Evolutionary conservation across 1,140 invertebrate genomes (phyloP), one percentile per base, ranked within the genome.

Genomic region (Drosophila saltans): DNA sequence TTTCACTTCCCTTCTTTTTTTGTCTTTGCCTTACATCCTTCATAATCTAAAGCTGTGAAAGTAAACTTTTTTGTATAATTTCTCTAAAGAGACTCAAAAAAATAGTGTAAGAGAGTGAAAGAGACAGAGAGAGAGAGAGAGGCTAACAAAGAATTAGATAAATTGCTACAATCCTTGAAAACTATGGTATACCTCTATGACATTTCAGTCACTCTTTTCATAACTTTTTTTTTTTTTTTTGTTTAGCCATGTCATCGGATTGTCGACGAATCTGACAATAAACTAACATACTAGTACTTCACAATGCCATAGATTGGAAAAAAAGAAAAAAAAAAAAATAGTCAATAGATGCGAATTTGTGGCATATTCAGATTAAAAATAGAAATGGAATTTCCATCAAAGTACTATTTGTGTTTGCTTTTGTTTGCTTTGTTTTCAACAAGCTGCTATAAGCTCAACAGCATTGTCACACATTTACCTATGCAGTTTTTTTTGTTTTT

Each of bases 31-130:
- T 64, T 36, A 59, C 73, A 66, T 41, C 67, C 73, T 69, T 66
- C 73, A 76, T 77, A 77, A 78, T 64, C 74, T 67, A 70, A 70
- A 75, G 30, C 69, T 59, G 24, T 40, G 60, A 76, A 77, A 77
- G 66, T 77, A 66, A 69, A 76, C 33, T 36, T 76, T 76, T 75
- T 59, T 65, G 74, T 66, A 76, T 76, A 76, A 75, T 76, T 76
- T 55, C 65, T 41, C 58, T 36, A 5, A 36, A 2, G 6, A 41
- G 39, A 16, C 28, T 30, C 2, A 30, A 30, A 30, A 30, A 16
- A 16, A 16, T 16, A 16, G 16, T 16, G 16, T 16, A 16, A 28
- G 24, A 57, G 5, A 24, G 41, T 2, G 2, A 16, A 21, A 3
- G 6, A 24, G 40, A 3, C 4, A 33, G 5, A 48, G 26, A 43